phyloP scores from a whole-genome alignment of 2,797 vertebrate species.

The Phrynocephalus guinanensis region DNA sequence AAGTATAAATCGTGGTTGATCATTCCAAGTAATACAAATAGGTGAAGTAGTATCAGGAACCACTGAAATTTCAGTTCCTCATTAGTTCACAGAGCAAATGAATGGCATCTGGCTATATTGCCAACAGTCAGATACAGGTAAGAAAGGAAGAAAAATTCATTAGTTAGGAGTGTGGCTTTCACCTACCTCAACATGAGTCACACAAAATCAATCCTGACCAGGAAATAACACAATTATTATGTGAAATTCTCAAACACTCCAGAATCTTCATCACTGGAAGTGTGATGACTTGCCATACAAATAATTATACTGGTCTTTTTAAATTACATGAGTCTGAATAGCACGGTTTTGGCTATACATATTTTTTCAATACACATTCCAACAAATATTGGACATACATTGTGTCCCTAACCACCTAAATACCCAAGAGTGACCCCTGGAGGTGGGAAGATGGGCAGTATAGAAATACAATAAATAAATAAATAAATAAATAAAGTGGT shows the following conservation, averaged over 20 bases:
- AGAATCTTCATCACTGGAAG: neutral
- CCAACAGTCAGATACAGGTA: neutral
- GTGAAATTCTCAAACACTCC: neutral
- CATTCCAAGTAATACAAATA: no score
- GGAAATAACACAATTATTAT: neutral
- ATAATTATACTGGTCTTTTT: neutral
- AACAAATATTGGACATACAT: no score
- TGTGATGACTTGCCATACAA: fast-evolving
- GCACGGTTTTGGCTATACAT: no score
- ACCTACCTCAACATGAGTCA: fast-evolving
- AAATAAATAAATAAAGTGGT: no score
- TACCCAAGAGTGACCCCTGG: no score
- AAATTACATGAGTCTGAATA: neutral
- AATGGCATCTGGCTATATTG: neutral
- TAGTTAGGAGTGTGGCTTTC: neutral
- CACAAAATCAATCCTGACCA: neutral
- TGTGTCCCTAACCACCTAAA: no score
- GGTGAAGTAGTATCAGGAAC: no score
- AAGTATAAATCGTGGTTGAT: no score
- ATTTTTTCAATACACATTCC: no score
- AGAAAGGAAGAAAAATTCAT: neutral
- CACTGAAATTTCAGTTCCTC: neutral
- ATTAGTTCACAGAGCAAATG: neutral
- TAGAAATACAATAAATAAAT: no score
- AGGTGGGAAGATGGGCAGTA: no score